A percentile compares a stretch with the other conserved stretches of the same genome.
Evolutionary conservation across 2,113 vertebrate genomes (phyloP).

Genomic region (Coptodon bakossiorum): DNA sequence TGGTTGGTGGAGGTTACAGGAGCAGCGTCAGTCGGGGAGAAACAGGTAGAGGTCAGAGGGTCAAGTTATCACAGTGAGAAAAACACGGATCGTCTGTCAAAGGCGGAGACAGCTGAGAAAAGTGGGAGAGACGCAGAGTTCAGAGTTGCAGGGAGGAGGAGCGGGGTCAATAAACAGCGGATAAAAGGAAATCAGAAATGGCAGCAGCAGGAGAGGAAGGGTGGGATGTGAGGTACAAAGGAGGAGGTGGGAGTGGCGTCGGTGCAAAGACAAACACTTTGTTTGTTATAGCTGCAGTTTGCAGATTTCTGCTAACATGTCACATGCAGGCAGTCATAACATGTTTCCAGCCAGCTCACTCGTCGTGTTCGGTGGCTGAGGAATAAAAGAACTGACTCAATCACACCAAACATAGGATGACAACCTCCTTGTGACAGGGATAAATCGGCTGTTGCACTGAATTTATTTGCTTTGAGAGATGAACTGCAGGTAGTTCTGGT

Average conservation of each 20-base stretch:
- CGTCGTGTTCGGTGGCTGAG: fast-evolving
- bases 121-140: neutral
- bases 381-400: neutral
- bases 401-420: neutral
- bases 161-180: neutral
- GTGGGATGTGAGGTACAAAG: neutral
- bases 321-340: neutral
- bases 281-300: neutral
- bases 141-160: neutral
- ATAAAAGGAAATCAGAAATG: neutral
- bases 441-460: fast-evolving
- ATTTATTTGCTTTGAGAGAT: neutral
- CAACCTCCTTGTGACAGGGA: neutral
- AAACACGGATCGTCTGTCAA: neutral
- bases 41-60: conserved; percentile 2
- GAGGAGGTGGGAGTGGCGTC: neutral
- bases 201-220: neutral
- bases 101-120: neutral
- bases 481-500: neutral
- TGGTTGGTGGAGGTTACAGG: neutral
- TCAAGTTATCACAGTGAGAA: conserved; percentile 6
- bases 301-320: neutral
- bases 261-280: neutral
- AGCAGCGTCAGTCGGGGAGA: neutral
- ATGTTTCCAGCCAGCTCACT: neutral